Percentiles rank a stretch among this genome's conserved stretches.
Conservation (phyloP, 35 echinoderm and acorn worm genomes). For the Apostichopus parvimensis region DNA sequence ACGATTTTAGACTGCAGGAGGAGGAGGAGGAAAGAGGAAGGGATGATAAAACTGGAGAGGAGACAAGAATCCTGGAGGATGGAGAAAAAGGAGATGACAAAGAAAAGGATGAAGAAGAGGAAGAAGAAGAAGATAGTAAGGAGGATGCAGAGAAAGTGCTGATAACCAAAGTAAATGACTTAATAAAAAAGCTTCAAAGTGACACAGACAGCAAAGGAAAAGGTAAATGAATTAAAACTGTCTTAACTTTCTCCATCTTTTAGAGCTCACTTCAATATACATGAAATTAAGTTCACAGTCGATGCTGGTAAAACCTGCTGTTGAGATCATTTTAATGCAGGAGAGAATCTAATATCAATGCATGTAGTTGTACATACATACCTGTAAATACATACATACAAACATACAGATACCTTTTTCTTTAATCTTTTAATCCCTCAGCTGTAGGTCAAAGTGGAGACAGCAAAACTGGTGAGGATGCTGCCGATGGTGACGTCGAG, state of each 20-base stretch:
- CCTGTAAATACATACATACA: no score
- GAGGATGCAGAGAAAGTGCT: constrained; percentile 46
- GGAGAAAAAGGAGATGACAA: constrained; percentile 45
- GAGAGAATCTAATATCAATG: no score
- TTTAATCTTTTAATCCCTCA: no score
- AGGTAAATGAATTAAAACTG: no score
- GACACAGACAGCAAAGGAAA: constrained; percentile 9
- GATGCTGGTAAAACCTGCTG: no score
- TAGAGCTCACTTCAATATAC: no score
- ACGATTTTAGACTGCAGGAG: neutral
- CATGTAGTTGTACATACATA: no score
- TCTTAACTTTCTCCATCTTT: no score
- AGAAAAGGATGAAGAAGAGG: constrained; percentile 22
- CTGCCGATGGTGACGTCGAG: constrained; percentile 21
- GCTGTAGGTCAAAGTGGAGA: no score
- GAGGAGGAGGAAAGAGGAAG: neutral
- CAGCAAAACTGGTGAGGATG: neutral
- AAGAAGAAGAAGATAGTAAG: constrained; percentile 48
- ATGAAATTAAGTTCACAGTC: no score
- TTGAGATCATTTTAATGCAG: no score
- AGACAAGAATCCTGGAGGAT: neutral
- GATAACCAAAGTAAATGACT: constrained; percentile 57
- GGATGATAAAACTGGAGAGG: neutral
- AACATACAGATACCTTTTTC: no score
- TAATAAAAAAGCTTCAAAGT: constrained; percentile 58